phyloP scores from a whole-genome alignment of 2,888 invertebrate species.

The Xanthia togata region DNA sequence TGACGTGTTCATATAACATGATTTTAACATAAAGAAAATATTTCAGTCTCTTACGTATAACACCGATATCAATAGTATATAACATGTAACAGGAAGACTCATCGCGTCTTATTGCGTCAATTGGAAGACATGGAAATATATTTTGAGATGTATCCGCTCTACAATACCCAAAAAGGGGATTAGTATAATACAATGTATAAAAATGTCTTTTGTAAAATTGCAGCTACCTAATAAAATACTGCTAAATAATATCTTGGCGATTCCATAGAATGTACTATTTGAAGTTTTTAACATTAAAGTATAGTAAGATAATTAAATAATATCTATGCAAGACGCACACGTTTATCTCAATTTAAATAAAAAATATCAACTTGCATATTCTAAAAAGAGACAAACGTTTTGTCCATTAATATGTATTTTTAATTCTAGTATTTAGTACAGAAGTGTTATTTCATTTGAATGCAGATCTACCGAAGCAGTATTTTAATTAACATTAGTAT shows the following conservation, averaged over 20 bases:
- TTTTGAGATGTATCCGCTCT: slow-evolving; percentile 7
- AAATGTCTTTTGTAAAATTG: slow-evolving; percentile 26
- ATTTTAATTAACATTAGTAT: slow-evolving; percentile 3
- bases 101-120: slow-evolving; percentile 33
- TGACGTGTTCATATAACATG: slow-evolving; percentile 20
- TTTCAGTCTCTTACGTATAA: slow-evolving; percentile 70
- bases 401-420: background rate
- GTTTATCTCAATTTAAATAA: background rate
- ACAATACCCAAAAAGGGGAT: slow-evolving; percentile 17
- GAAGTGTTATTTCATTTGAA: slow-evolving; percentile 5
- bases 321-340: background rate
- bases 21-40: slow-evolving; percentile 53
- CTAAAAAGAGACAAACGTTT: background rate
- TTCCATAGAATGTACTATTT: background rate
- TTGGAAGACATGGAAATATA: slow-evolving; percentile 56
- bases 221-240: slow-evolving; percentile 15
- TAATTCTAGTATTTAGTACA: background rate
- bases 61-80: slow-evolving; percentile 60
- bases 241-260: background rate
- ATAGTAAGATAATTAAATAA: background rate
- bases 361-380: background rate
- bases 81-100: slow-evolving; percentile 60
- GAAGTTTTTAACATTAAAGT: background rate
- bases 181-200: slow-evolving; percentile 12
- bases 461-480: slow-evolving; percentile 31